These are phyloP conservation scores for Copsychus sechellarum DNA, from an alignment of 2,113 vertebrate species.

Conservation along the genomic window DNA sequence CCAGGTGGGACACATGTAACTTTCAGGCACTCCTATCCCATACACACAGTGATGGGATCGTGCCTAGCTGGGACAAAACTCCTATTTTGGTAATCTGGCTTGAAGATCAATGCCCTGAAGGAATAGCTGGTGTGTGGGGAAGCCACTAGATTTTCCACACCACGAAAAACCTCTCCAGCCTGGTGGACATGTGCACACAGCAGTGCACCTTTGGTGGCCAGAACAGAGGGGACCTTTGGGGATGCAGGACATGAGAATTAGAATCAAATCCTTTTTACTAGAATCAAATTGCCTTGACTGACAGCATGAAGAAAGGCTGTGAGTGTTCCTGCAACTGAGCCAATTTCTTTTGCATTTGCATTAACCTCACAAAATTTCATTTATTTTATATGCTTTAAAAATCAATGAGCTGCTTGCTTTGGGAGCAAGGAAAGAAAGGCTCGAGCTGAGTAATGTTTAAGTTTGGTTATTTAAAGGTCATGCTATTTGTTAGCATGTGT, in stretches of 20 bases:
- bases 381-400: neutral
- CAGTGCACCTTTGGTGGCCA: neutral
- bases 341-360: neutral
- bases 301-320: neutral
- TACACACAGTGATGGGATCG: rapidly evolving
- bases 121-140: neutral
- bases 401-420: neutral
- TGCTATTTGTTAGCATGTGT: neutral
- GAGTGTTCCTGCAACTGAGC: neutral
- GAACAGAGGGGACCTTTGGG: neutral
- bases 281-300: neutral
- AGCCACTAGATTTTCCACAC: neutral
- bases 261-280: neutral
- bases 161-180: neutral
- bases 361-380: neutral
- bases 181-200: neutral
- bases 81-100: neutral
- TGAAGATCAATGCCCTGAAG: neutral
- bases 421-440: neutral
- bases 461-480: neutral
- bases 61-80: neutral
- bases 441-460: neutral
- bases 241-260: neutral
- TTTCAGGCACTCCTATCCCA: neutral
- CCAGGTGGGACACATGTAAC: neutral